Evolutionary conservation across 1,140 invertebrate genomes (phyloP).

Genomic region (Drosophila nigrodunni): DNA sequence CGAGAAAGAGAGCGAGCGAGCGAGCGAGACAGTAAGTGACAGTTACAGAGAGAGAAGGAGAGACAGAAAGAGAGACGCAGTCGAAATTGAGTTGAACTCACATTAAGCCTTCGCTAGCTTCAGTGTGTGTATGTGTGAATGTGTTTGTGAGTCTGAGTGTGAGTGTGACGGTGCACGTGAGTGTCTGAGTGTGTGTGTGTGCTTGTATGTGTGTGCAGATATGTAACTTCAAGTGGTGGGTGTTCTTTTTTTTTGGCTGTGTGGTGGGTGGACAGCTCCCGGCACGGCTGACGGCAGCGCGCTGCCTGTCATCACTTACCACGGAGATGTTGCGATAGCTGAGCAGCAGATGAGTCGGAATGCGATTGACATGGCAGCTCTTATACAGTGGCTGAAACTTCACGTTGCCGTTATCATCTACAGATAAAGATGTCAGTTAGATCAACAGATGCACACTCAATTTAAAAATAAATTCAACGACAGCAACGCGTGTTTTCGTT

Average conservation of each 20-base stretch:
- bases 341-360: conserved; percentile 86
- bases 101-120: conserved; percentile 41
- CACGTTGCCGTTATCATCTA: conserved; percentile 83
- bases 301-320: conserved; percentile 73
- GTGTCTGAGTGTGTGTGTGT: conserved; percentile 1
- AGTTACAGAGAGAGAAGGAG: conserved; percentile 38
- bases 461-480: not conserved
- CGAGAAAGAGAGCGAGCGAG: conserved; percentile 9
- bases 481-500: conserved; percentile 8
- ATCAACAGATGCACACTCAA: conserved; percentile 21
- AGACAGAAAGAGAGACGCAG: conserved; percentile 44
- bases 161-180: conserved; percentile 31
- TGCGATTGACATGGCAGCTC: conserved; percentile 86
- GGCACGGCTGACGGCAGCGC: conserved; percentile 58
- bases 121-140: conserved; percentile 12
- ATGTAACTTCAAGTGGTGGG: conserved; percentile 36
- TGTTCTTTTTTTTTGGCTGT: conserved; percentile 12
- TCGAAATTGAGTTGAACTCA: conserved; percentile 42
- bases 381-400: conserved; percentile 87
- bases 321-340: conserved; percentile 86
- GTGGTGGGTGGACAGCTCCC: conserved; percentile 27
- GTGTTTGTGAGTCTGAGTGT: conserved; percentile 20
- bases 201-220: conserved; percentile 29
- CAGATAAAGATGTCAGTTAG: conserved; percentile 46
- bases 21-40: conserved; percentile 32